Base-by-base conservation (phyloP, 2,888 invertebrate genomes). In the Drosophila lutescens region DNA sequence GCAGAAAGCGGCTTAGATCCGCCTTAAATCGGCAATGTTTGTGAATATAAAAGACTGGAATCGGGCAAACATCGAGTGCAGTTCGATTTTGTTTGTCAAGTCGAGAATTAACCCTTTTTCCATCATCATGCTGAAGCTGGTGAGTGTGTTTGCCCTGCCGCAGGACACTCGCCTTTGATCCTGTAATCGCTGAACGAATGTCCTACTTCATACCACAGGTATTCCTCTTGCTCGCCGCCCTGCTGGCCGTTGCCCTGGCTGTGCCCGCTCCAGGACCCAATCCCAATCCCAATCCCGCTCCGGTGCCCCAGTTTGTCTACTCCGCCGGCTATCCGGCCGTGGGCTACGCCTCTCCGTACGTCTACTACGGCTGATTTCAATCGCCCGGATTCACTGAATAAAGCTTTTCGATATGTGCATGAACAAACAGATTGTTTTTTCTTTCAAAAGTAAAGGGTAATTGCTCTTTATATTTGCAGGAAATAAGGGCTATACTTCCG, bases 231-330 rank as follows among this genome's bases (percentile, higher is more conserved):
- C 49, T 86, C 34, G 81, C 76, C 47, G 69, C 78, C 13, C 17
- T 83, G 0, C 23, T 86, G 8, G 82, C 86, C 32, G 30, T 83
- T 6, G 79, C 55, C 40, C 36, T 78, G 61, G 88, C 88, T 43
- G 75, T 68, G 40, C 89, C 86, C 3, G 62, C 60, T 47, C 76
- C 89, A 10, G 78, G 69, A 47, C 89, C 87, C 20, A 71, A 76
- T 58, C 88, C 86, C 20, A 71, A 76, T 58, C 88, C 86, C 38
- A 69, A 78, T 47, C 86, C 89, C 7, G 85, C 63, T 26, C 89
- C 87, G 5, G 76, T 63, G 43, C 89, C 89, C 10, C 89, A 89
- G 54, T 66, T 84, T 17, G 30, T 79, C 12, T 89, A 89, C 67
- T 73, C 83, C 2, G 67, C 79, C 2, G 83, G 71, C 5, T 84